A percentile compares a stretch with the other conserved stretches of the same genome.
These are phyloP conservation scores for Geotrypetes seraphini DNA, from an alignment of 2,797 vertebrate species.

Conservation along the genomic window DNA sequence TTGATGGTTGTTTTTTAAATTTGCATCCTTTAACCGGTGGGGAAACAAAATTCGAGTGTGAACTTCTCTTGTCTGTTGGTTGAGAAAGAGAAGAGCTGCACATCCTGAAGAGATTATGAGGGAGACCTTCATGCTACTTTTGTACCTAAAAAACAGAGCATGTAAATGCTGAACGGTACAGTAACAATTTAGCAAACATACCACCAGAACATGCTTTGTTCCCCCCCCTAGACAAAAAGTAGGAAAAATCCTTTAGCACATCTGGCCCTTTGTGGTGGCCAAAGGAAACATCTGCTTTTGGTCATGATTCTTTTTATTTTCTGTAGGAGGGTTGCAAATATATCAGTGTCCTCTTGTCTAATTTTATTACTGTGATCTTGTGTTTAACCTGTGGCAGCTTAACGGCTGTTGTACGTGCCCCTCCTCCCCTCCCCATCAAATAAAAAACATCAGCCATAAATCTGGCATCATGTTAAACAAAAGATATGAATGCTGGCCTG, in stretches of 20 bases:
- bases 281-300: conserved; percentile 37
- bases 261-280: too few species aligned
- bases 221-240: too few species aligned
- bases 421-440: conserved; percentile 72
- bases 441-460: conserved; percentile 76
- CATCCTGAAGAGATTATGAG: too few species aligned
- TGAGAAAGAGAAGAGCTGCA: too few species aligned
- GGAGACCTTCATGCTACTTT: too few species aligned
- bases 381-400: conserved; percentile 77
- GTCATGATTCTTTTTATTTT: conserved; percentile 21
- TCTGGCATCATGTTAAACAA: conserved; percentile 64
- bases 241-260: too few species aligned
- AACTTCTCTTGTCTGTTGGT: too few species aligned
- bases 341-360: conserved; percentile 64
- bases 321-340: conserved; percentile 53
- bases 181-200: neutral
- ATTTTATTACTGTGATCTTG: conserved; percentile 82
- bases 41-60: too few species aligned
- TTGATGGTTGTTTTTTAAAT: too few species aligned
- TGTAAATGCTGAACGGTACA: conserved; percentile 22
- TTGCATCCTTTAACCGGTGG: too few species aligned
- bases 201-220: too few species aligned
- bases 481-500: conserved; percentile 78
- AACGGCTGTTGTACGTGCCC: conserved; percentile 88
- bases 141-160: too few species aligned